These are phyloP conservation scores for Darevskia nairensis DNA, from an alignment of 2,797 vertebrate genomes.

Conservation along the genomic window DNA sequence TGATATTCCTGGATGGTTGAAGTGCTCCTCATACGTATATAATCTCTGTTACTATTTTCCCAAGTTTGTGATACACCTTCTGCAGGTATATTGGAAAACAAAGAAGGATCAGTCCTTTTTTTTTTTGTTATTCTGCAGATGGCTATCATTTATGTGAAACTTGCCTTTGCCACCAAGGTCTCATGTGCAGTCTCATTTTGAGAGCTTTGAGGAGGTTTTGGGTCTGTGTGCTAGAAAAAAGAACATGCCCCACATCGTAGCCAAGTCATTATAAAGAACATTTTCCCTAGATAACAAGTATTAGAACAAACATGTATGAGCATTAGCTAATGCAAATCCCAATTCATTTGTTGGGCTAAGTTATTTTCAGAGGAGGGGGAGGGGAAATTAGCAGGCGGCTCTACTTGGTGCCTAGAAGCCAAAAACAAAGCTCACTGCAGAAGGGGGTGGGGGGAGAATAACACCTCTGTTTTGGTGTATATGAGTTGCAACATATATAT, in stretches of 20 bases:
- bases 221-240: slow-evolving; percentile 52
- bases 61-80: slow-evolving; percentile 71
- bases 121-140: slow-evolving; percentile 75
- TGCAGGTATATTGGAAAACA: slow-evolving; percentile 58
- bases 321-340: slow-evolving; percentile 69
- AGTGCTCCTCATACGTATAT: background rate
- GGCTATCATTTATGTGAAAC: slow-evolving; percentile 71
- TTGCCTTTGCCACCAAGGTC: slow-evolving; percentile 68
- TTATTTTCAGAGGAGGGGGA: slow-evolving; percentile 51
- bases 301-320: slow-evolving; percentile 69
- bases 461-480: slow-evolving; percentile 45
- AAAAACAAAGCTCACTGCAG: slow-evolving; percentile 51
- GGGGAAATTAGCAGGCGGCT: slow-evolving; percentile 56
- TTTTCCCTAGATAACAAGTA: slow-evolving; percentile 70
- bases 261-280: slow-evolving; percentile 70
- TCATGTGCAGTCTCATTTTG: slow-evolving; percentile 70
- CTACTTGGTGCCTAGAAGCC: slow-evolving; percentile 45
- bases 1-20: background rate
- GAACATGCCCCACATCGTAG: slow-evolving; percentile 61
- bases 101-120: slow-evolving; percentile 67
- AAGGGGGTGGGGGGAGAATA: slow-evolving; percentile 16
- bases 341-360: slow-evolving; percentile 62
- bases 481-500: slow-evolving; percentile 41
- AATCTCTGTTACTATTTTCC: slow-evolving; percentile 61
- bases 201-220: slow-evolving; percentile 66